These are phyloP conservation scores for Zaprionus lachaisei DNA, from an alignment of 1,140 invertebrate species.

Conservation along the genomic window DNA sequence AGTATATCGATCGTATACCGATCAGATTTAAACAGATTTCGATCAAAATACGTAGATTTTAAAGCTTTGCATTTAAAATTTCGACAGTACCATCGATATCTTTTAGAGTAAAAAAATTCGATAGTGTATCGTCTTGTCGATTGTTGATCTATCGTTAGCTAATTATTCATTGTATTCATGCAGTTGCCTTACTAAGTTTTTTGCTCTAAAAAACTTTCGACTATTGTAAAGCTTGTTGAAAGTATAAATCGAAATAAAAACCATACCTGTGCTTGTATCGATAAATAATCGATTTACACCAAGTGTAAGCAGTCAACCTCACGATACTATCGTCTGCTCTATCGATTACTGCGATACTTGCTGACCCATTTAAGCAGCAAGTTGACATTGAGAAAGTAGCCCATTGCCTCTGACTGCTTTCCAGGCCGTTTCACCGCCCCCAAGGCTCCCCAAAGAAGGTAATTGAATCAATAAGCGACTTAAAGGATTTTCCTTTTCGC, in stretches of 20 bases:
- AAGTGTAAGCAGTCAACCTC: not conserved
- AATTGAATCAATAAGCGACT: constrained; percentile 10
- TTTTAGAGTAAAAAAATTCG: too few species aligned
- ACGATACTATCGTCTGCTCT: not conserved
- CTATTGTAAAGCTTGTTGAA: not conserved
- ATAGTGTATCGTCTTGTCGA: too few species aligned
- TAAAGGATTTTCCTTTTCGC: constrained; percentile 6
- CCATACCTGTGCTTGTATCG: not conserved
- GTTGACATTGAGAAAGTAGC: not conserved
- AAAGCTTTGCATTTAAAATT: too few species aligned
- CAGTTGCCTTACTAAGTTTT: too few species aligned
- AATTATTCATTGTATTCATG: too few species aligned
- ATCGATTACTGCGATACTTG: not conserved
- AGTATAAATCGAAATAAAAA: too few species aligned
- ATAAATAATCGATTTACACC: not conserved
- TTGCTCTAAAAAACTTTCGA: too few species aligned
- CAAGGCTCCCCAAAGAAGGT: not conserved
- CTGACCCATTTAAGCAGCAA: not conserved
- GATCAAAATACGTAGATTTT: too few species aligned
- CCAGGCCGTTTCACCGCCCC: not conserved
- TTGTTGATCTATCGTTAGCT: too few species aligned
- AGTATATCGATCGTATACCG: too few species aligned
- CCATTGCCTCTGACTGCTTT: not conserved
- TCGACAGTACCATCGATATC: not conserved
- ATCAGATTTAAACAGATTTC: too few species aligned